Evolutionary conservation across 2,888 invertebrate species (phyloP), one percentile per base, ranked within the genome.

Genomic region (Mythimna albipuncta): DNA sequence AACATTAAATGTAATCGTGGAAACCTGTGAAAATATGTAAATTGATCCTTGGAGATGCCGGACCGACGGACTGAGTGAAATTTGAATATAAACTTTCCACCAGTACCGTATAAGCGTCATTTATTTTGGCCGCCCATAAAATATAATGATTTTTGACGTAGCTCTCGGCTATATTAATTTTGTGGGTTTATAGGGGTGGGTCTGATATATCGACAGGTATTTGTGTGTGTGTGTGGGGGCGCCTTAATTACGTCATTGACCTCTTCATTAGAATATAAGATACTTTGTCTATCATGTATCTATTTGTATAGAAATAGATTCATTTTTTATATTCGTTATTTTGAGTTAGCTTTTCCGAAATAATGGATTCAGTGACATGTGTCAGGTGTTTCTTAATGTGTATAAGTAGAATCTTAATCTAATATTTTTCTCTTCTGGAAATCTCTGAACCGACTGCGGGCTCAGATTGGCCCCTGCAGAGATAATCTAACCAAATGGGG

Each of bases 1-100:
- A 91, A 92, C 91, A 91, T 92, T 91, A 92, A 93, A 92, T 90
- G 92, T 93, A 92, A 93, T 92, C 92, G 92, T 89, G 91, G 94
- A 94, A 95, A 95, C 95, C 95, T 95, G 95, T 93, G 94, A 95
- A 95, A 94, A 95, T 96, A 96, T 96, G 96, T 94, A 96, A 96
- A 96, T 96, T 94, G 96, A 95, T 95, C 95, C 96, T 95, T 91
- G 89, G 96, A 96, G 96, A 95, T 94, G 94, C 90, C 93, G 95
- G 95, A 94, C 94, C 91, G 93, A 89, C 93, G 92, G 94, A 92
- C 94, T 92, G 92, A 91, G 91, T 92, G 90, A 93, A 95, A 96
- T 96, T 96, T 96, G 95, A 96, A 96, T 96, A 95, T 95, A 96
- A 96, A 96, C 95, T 95, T 95, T 93, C 92, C 91, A 88, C 90